Evolutionary conservation across 2,888 invertebrate genomes (phyloP).

Genomic region (Lasioglossum morio): DNA sequence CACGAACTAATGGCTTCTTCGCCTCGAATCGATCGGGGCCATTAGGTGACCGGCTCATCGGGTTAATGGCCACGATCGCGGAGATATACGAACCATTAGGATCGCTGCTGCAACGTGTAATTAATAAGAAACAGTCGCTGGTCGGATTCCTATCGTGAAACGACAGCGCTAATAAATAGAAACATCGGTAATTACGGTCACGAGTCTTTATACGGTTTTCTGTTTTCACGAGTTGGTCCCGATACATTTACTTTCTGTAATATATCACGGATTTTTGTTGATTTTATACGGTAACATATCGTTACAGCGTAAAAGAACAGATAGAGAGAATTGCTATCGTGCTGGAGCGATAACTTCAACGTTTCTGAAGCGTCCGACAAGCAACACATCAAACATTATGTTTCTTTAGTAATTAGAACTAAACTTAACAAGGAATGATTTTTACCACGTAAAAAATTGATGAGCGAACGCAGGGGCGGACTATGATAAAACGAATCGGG

Average conservation of each 20-base stretch:
- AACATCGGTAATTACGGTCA: neutral
- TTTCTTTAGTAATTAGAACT: neutral
- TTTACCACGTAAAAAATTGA: neutral
- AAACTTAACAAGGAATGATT: too few relatives aligned
- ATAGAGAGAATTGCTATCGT: neutral
- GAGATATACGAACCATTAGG: constrained; percentile 45
- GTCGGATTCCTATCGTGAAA: neutral
- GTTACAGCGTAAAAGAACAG: neutral
- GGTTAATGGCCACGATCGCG: constrained; percentile 57
- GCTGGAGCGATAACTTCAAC: neutral
- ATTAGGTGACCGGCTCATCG: constrained; percentile 45
- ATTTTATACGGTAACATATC: neutral
- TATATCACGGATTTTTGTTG: neutral
- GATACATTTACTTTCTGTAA: neutral
- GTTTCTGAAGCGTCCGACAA: neutral
- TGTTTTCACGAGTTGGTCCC: neutral
- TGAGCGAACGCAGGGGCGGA: neutral
- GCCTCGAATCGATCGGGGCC: constrained; percentile 49
- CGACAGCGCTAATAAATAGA: constrained; percentile 8
- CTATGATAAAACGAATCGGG: neutral
- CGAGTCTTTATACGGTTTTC: neutral
- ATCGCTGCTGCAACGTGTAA: constrained; percentile 48
- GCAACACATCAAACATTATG: neutral
- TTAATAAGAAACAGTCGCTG: constrained; percentile 57
- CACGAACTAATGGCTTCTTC: constrained; percentile 60